phyloP scores from a whole-genome alignment of 2,113 vertebrate species.

The Eretmodus cyanostictus region DNA sequence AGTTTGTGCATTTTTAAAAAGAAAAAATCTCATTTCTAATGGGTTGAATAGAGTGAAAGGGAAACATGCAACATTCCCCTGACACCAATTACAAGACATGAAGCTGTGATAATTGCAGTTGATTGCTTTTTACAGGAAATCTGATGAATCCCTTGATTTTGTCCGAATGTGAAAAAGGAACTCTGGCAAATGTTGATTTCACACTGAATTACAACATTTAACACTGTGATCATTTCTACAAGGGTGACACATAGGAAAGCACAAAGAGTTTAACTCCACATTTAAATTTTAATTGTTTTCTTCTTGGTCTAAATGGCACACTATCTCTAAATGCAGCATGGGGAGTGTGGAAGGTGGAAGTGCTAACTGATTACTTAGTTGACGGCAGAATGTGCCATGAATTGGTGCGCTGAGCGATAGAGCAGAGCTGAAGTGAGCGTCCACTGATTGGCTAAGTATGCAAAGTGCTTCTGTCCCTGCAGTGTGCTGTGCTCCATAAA shows the following conservation, averaged over 20 bases:
- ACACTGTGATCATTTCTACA: slow-evolving; percentile 1
- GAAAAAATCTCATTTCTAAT: neutral
- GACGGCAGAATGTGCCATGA: slow-evolving; percentile 31
- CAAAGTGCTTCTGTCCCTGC: slow-evolving; percentile 38
- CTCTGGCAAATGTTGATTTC: neutral
- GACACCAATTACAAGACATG: slow-evolving; percentile 7
- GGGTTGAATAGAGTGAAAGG: neutral
- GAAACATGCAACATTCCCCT: neutral
- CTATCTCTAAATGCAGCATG: slow-evolving; percentile 9
- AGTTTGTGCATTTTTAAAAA: neutral
- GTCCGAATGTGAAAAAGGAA: neutral
- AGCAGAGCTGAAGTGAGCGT: slow-evolving; percentile 37
- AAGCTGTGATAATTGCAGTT: slow-evolving; percentile 23
- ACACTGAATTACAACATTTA: neutral
- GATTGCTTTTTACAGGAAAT: slow-evolving; percentile 29
- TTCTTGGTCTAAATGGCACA: slow-evolving; percentile 20
- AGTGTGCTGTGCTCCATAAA: neutral
- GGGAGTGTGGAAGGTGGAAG: slow-evolving; percentile 10
- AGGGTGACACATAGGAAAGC: neutral
- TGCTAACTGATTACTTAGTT: slow-evolving; percentile 48
- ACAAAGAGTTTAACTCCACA: slow-evolving; percentile 4
- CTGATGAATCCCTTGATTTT: slow-evolving; percentile 1
- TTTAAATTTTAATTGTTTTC: slow-evolving; percentile 50
- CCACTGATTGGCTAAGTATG: slow-evolving; percentile 59
- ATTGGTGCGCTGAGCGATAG: slow-evolving; percentile 10